Percentiles rank a stretch among this genome's conserved stretches.
Evolutionary conservation across 2,113 vertebrate species (phyloP).

Genomic region (Xenopus tropicalis): UCB_Xtro_10.0 CM004443.2:118184001-118184500

Average conservation of each 20-base stretch:
- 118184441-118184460: constrained; percentile 56
- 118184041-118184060: constrained; percentile 75
- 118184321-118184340: constrained; percentile 57
- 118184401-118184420: constrained; percentile 28
- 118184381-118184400: constrained; percentile 52
- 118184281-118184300: constrained; percentile 74
- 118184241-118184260: constrained; percentile 76
- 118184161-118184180: constrained; percentile 99
- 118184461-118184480: constrained; percentile 42
- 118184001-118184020: constrained; percentile 24
- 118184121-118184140: constrained; percentile 98
- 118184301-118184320: constrained; percentile 76
- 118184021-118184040: constrained; percentile 56
- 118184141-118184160: constrained; percentile 99
- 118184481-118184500: constrained; percentile 43
- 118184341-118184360: constrained; percentile 75
- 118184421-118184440: constrained; percentile 60
- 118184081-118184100: constrained; percentile 81
- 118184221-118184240: constrained; percentile 88
- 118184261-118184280: constrained; percentile 94
- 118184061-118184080: constrained; percentile 87
- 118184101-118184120: constrained; percentile 75
- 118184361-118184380: constrained; percentile 63
- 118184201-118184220: constrained; percentile 85
- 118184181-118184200: constrained; percentile 95